phyloP scores from a whole-genome alignment of 2,113 vertebrate species.

The Anseranas semipalmata region DNA sequence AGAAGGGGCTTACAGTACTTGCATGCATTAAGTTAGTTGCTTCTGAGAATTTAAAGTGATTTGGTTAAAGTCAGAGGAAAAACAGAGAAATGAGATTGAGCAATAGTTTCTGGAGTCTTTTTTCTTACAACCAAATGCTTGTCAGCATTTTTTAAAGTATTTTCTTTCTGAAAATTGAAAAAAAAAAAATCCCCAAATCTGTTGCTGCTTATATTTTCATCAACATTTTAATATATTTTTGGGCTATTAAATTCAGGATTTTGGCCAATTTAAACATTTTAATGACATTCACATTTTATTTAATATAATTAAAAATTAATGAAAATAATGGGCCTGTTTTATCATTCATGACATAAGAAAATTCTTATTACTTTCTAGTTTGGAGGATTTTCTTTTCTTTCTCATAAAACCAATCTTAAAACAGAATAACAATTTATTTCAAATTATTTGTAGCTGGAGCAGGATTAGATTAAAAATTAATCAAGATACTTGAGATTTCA shows the following conservation, averaged over 20 bases:
- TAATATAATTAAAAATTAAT: not conserved
- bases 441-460: not conserved
- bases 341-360: not conserved
- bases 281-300: not conserved
- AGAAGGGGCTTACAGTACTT: not conserved
- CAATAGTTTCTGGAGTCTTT: not conserved
- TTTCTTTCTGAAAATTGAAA: not conserved
- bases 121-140: fast-evolving
- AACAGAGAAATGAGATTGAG: not conserved
- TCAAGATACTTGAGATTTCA: not conserved
- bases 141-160: not conserved
- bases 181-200: not conserved
- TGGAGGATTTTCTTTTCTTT: not conserved
- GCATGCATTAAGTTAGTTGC: not conserved
- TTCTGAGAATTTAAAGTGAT: not conserved
- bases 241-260: not conserved
- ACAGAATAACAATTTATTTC: not conserved
- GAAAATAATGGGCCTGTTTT: not conserved
- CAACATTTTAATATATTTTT: not conserved
- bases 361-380: not conserved
- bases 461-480: not conserved
- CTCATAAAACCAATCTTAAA: not conserved
- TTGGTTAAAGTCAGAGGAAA: not conserved
- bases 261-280: not conserved
- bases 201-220: fast-evolving